Base-by-base conservation (phyloP, 1,140 invertebrate species). In the Bombus picipes region DNA sequence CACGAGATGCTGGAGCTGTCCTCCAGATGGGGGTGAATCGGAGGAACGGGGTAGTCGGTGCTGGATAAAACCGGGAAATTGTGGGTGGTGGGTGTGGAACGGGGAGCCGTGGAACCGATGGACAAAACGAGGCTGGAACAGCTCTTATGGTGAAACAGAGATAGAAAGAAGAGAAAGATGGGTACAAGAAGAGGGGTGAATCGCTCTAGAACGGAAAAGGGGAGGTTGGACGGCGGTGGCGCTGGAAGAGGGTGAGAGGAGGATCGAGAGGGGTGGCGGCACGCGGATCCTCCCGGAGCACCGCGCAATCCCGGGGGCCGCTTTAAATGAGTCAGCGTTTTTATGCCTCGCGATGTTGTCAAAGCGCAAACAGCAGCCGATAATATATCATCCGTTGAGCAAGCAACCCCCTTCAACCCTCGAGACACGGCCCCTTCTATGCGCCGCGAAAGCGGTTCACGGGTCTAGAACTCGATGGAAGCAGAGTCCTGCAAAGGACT, bases 301-400 rank as follows among this genome's bases (percentile, higher is more conserved):
- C 87, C 86, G 89, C 92, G 92, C 94, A 94, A 95, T 95, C 94
- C 94, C 94, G 94, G 93, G 94, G 93, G 94, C 94, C 92, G 95
- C 92, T 95, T 95, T 95, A 95, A 95, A 95, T 95, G 95, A 95
- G 94, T 95, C 95, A 95, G 95, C 95, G 94, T 95, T 95, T 95
- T 95, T 95, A 95, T 95, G 94, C 93, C 92, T 92, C 93, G 94
- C 94, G 94, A 95, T 95, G 94, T 95, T 95, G 94, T 95, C 95
- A 95, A 95, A 95, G 95, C 94, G 94, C 94, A 95, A 95, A 95
- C 95, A 95, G 94, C 94, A 89, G 89, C 92, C 91, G 94, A 95
- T 95, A 95, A 95, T 95, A 95, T 95, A 95, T 95, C 95, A 95
- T 95, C 94, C 91, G 90, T 92, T 92, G 88, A 89, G 91, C 93